These are phyloP conservation scores for Xiphophorus maculatus DNA, from an alignment of 2,113 vertebrate genomes.

Conservation along the genomic window DNA sequence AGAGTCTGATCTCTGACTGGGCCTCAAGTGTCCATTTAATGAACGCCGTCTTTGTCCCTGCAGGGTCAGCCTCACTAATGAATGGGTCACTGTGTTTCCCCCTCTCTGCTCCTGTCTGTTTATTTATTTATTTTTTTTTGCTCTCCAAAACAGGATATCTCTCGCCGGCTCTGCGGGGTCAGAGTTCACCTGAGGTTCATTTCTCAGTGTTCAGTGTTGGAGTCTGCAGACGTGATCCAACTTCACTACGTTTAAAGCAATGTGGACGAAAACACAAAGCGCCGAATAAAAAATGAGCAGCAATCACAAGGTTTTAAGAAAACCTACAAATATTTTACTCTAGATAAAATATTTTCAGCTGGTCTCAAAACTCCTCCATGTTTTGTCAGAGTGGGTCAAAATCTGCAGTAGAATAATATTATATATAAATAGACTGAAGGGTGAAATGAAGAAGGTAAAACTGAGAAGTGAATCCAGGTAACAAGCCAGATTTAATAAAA, in stretches of 20 bases:
- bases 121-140: constrained; percentile 32
- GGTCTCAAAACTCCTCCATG: neutral
- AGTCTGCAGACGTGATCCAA: constrained; percentile 2
- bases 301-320: constrained; percentile 1
- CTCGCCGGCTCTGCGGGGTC: constrained; percentile 32
- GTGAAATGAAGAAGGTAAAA: constrained; percentile 14
- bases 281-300: neutral
- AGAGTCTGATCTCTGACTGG: constrained; percentile 58
- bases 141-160: constrained; percentile 13
- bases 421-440: constrained; percentile 1
- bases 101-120: constrained; percentile 37
- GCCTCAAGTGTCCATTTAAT: constrained; percentile 65
- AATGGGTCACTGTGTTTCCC: constrained; percentile 51
- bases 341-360: neutral
- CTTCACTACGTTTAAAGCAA: constrained; percentile 11
- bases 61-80: constrained; percentile 53
- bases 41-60: constrained; percentile 54
- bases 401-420: neutral
- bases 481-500: constrained; percentile 38
- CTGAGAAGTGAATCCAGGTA: constrained; percentile 22
- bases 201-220: neutral
- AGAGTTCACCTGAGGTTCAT: constrained; percentile 49
- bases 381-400: neutral
- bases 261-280: neutral
- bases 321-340: no score